Evolutionary conservation across 2,797 vertebrate species (phyloP).

Genomic region (Melanotaenia nigrans): DNA sequence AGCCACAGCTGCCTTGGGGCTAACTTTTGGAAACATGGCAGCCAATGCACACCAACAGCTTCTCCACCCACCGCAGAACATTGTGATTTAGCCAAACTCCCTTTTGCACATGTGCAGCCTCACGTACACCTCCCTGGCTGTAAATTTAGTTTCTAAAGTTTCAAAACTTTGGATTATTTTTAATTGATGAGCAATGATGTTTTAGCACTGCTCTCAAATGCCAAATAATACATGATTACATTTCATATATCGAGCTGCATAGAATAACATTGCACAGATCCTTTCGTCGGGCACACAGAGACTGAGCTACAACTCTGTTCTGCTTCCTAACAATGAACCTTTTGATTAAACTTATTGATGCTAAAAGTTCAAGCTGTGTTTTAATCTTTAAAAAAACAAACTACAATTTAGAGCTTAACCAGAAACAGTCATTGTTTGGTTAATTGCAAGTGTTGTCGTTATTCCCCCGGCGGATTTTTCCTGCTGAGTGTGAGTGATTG

Average conservation of each 20-base stretch:
- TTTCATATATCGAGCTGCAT: no score
- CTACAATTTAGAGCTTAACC: background rate
- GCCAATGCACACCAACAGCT: no score
- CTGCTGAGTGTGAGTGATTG: slow-evolving; percentile 49
- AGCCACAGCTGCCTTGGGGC: no score
- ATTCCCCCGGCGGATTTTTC: background rate
- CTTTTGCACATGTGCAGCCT: no score
- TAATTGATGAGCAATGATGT: background rate
- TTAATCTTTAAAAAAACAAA: slow-evolving; percentile 14
- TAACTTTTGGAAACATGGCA: no score
- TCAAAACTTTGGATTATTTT: background rate
- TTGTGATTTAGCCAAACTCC: no score
- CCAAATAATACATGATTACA: background rate
- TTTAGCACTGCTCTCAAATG: background rate
- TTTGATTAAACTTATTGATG: slow-evolving; percentile 23
- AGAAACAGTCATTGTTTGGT: background rate
- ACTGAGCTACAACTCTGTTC: slow-evolving; percentile 9
- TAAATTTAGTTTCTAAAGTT: background rate
- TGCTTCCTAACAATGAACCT: slow-evolving; percentile 10
- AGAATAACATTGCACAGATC: background rate
- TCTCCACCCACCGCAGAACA: no score
- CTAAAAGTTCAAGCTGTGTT: slow-evolving; percentile 36
- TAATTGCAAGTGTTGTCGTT: background rate
- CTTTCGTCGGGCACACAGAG: slow-evolving; percentile 9
- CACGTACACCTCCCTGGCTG: no score